phyloP scores from a whole-genome alignment of 2,888 invertebrate genomes.

The Yponomeuta evonymella region DNA sequence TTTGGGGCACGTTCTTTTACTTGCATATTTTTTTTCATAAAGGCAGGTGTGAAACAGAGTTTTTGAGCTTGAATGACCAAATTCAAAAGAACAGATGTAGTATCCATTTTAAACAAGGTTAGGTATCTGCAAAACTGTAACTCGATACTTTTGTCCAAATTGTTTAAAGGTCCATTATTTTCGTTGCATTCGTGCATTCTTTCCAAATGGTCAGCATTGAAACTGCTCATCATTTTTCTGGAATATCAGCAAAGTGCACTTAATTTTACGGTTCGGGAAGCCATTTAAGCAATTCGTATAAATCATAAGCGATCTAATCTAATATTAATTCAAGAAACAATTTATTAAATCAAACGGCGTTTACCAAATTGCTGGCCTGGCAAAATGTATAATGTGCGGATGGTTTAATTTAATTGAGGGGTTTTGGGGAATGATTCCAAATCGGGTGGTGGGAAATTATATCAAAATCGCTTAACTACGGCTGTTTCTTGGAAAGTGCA shows the following conservation, averaged over 20 bases:
- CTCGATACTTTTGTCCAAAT: conserved; percentile 7
- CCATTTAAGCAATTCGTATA: conserved; percentile 40
- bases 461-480: conserved; percentile 62
- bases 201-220: conserved; percentile 6
- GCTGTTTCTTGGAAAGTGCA: conserved; percentile 48
- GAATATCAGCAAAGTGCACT: conserved; percentile 13
- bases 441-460: conserved; percentile 54
- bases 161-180: conserved; percentile 4
- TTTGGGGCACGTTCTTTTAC: conserved; percentile 32
- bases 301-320: conserved; percentile 43
- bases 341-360: conserved; percentile 61
- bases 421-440: conserved; percentile 31
- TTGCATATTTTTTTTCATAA: conserved; percentile 41
- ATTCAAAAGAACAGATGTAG: conserved; percentile 21
- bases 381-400: conserved; percentile 66
- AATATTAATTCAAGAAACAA: conserved; percentile 42
- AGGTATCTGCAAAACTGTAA: background rate
- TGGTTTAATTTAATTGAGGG: conserved; percentile 65
- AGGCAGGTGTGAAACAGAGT: conserved; percentile 36
- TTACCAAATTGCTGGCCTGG: conserved; percentile 54
- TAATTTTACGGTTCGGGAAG: conserved; percentile 12
- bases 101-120: conserved; percentile 24
- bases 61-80: conserved; percentile 10
- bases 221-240: background rate
- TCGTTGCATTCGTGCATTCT: conserved; percentile 13